Percentiles rank a stretch among this genome's conserved stretches.
These are phyloP conservation scores for Amphiprion ocellaris DNA, from an alignment of 2,113 vertebrate species.

Conservation along the genomic window DNA sequence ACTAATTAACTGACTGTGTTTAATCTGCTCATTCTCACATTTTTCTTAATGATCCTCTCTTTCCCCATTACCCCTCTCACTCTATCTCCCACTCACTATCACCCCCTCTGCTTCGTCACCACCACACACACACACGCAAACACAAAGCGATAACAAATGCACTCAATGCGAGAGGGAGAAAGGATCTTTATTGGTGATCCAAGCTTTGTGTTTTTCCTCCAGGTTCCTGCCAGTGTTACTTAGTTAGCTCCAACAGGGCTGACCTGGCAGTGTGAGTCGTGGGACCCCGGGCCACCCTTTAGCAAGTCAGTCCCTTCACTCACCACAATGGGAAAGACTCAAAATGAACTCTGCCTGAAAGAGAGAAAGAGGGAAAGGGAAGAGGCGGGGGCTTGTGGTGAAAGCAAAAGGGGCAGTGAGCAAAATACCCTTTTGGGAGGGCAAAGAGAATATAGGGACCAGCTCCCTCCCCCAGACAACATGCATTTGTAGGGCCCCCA, in stretches of 20 bases:
- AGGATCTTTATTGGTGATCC: constrained; percentile 85
- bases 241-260: constrained; percentile 81
- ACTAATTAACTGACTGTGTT: constrained; percentile 84
- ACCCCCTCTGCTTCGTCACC: constrained; percentile 6
- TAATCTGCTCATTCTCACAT: constrained; percentile 78
- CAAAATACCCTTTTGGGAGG: constrained; percentile 66
- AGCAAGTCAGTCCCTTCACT: constrained; percentile 85
- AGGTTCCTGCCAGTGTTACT: constrained; percentile 66
- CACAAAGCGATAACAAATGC: constrained; percentile 43
- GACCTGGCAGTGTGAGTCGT: constrained; percentile 79
- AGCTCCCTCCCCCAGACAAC: constrained; percentile 77
- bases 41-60: constrained; percentile 7
- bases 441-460: constrained; percentile 63
- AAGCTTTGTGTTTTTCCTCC: constrained; percentile 82
- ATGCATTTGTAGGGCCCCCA: constrained; percentile 67
- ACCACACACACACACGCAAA: background rate
- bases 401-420: constrained; percentile 67
- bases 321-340: constrained; percentile 82
- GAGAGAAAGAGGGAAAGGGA: constrained; percentile 55
- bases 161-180: constrained; percentile 76
- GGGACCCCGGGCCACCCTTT: constrained; percentile 75
- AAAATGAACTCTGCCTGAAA: constrained; percentile 79
- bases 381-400: constrained; percentile 37
- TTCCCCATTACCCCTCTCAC: background rate
- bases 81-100: constrained; percentile 27